These are phyloP conservation scores for Xiphophorus maculatus DNA, from an alignment of 2,113 vertebrate species.

Conservation along the genomic window DNA sequence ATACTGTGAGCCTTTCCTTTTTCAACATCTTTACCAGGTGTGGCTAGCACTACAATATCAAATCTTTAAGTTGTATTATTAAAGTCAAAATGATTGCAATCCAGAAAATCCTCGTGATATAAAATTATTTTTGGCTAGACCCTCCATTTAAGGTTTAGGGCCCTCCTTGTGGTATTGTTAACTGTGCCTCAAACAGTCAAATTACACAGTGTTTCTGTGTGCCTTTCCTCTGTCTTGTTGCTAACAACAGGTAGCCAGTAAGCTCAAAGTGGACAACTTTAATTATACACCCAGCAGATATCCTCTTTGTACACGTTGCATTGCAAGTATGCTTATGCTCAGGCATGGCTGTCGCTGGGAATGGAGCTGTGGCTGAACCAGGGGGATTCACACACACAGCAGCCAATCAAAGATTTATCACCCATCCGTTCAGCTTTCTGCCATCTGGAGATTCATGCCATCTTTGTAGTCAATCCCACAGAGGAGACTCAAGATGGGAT, in stretches of 20 bases:
- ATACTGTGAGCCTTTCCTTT: neutral
- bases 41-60: neutral
- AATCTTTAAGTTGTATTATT: constrained; percentile 13
- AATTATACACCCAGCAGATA: constrained; percentile 56
- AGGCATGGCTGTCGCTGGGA: constrained; percentile 40
- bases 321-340: constrained; percentile 22
- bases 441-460: constrained; percentile 66
- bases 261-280: constrained; percentile 47
- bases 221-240: constrained; percentile 21
- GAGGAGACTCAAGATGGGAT: constrained; percentile 45
- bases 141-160: constrained; percentile 25
- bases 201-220: constrained; percentile 24
- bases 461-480: constrained; percentile 50
- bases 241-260: constrained; percentile 47
- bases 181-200: constrained; percentile 25
- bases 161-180: constrained; percentile 18
- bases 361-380: constrained; percentile 54
- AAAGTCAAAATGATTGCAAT: neutral
- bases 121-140: neutral
- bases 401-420: constrained; percentile 77
- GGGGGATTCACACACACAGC: constrained; percentile 63
- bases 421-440: constrained; percentile 63
- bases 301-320: constrained; percentile 42
- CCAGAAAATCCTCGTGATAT: constrained; percentile 11
- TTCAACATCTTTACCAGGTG: neutral